Evolutionary conservation across 2,113 vertebrate species (phyloP), one percentile per base, ranked within the genome.

Genomic region (Formicarius rufipectus): DNA sequence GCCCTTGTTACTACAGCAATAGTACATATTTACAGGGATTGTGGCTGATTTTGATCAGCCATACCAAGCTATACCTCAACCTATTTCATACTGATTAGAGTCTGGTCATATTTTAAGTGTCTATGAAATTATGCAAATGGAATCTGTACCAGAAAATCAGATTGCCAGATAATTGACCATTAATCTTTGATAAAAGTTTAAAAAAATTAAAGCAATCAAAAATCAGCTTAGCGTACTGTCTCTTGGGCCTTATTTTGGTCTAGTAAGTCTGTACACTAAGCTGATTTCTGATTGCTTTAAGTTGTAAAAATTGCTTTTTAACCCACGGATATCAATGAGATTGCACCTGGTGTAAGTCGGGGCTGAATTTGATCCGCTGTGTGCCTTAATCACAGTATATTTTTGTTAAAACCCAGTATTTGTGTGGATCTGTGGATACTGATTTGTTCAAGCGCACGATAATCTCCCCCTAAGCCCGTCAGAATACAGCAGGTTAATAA

Each of bases 141-240:
- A 95, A 95, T 96, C 96, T 91, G 84, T 84, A 94, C 89, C 92
- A 94, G 95, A 94, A 97, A 97, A 97, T 96, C 96, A 97, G 96
- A 96, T 97, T 96, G 79, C 82, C 73, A 96, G 95, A 97, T 97
- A 97, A 97, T 91, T 97, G 95, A 96, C 92, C 87, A 94, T 96
- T 97, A 95, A 97, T 97, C 97, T 97, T 95, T 94, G 84, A 97
- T 95, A 97, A 97, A 96, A 96, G 87, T 95, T 97, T 76, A 94
- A 94, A 95, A 96, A 97, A 97, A 95, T 94, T 95, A 96, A 89
- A 96, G 94, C 62, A 96, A 94, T 95, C 91, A 87, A 80, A 92
- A 96, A 95, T 97, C 97, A 97, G 96, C 96, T 97, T 97, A 97
- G 91, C 22, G 0, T 78, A 59, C 59, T 55, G 91, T 94, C 96